Base-by-base conservation (phyloP, 1,140 invertebrate genomes). In the Bombus cullumanus region DNA sequence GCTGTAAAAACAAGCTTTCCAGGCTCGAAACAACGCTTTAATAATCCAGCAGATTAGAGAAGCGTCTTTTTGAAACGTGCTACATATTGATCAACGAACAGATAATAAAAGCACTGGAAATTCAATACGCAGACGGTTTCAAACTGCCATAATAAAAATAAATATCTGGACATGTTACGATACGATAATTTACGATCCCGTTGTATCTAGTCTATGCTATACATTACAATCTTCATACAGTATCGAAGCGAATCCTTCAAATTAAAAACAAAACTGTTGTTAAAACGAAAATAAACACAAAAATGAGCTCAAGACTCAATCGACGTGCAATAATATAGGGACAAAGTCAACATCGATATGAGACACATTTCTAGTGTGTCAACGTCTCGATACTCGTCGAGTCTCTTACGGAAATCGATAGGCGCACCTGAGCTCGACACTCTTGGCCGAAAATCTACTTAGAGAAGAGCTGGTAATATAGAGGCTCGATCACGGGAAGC, bases 381-480 rank as follows among this genome's bases (percentile, higher is more conserved):
- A 47, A 69, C 66, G 43, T 68, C 41, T 25, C 78, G 41, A n/a
- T 37, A 22, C 43, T 43, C 39, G 64, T 43, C 3, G 47, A 68
- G 74, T 39, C 74, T 39, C 37, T 78, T 41, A 10, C 22, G 64
- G 59, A 28, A 85, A 84, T 71, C 78, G 78, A 76, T 81, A 89
- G 76, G 41, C 34, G 82, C 82, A 85, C 86, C 86, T 88, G 86
- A 73, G 82, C 82, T 77, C 83, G 53, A 39, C 34, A 71, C 68
- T 89, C 74, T 31, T 68, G 34, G 53, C 62, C 72, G 78, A 77
- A 83, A 64, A 85, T 88, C 64, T 79, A 77, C 83, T 86, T 85
- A 87, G 72, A 64, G 86, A 75, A 86, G 79, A 79, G 73, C 43
- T 31, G 41, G 34, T 89, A 89, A 89, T 89, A 81, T 73, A 80